These are phyloP conservation scores for Nudaria mundana DNA, from an alignment of 2,888 invertebrate species.

Conservation along the genomic window DNA sequence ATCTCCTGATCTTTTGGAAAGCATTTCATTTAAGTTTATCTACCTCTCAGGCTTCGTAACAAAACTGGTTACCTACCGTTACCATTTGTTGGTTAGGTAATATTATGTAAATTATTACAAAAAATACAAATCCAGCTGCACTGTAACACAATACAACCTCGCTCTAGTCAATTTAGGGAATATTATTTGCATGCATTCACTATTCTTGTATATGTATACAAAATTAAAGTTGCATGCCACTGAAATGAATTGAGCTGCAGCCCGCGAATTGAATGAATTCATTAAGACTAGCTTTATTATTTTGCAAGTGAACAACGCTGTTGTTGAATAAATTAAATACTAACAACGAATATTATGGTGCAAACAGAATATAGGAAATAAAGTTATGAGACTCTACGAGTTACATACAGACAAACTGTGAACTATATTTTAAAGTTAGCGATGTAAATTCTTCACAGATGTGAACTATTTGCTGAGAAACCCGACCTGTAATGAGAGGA, in stretches of 20 bases:
- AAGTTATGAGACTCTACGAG: too few species aligned
- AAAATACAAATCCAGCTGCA: not conserved
- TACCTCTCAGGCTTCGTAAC: not conserved
- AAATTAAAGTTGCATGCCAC: slow-evolving; percentile 10
- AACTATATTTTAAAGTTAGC: too few species aligned
- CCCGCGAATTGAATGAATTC: slow-evolving; percentile 14
- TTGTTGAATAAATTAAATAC: slow-evolving; percentile 14
- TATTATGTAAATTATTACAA: too few species aligned
- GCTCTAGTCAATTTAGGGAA: slow-evolving; percentile 4
- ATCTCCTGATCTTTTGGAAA: too few species aligned
- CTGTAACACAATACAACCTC: slow-evolving; percentile 8
- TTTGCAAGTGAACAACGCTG: slow-evolving; percentile 10
- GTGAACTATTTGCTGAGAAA: too few species aligned
- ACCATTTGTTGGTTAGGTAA: too few species aligned
- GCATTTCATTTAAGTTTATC: not conserved
- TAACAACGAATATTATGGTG: too few species aligned
- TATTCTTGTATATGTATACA: not conserved
- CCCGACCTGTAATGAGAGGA: too few species aligned
- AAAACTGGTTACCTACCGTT: not conserved
- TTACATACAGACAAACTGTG: too few species aligned
- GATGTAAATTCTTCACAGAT: too few species aligned
- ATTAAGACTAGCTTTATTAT: slow-evolving; percentile 9
- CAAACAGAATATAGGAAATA: too few species aligned
- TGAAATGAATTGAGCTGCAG: slow-evolving; percentile 20
- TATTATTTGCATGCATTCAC: not conserved